Evolutionary conservation across 2,888 invertebrate genomes (phyloP), one percentile per base, ranked within the genome.

Genomic region (Halocaridina rubra): DNA sequence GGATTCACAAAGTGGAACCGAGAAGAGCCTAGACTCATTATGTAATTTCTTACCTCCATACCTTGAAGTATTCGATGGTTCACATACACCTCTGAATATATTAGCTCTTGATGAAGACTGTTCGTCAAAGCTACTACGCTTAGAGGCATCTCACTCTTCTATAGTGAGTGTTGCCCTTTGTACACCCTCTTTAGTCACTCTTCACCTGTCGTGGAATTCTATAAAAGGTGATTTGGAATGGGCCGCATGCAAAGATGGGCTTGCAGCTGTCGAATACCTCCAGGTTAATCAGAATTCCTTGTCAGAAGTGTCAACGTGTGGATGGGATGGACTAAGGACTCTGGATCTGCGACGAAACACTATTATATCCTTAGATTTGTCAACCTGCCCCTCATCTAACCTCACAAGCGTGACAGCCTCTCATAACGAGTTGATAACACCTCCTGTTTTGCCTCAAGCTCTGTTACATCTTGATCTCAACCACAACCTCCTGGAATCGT

Each of bases 41-140:
- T 82, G 77, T 39, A n/a, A 69, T 8, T 7, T 22, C 71, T 59
- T 82, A 1, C 82, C 82, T n/a, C 82, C 82, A 16, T 61, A 77
- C 5, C 61, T 82, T 2, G 22, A 72, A 22, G 46, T 27, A 3
- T 30, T 82, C 30, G 82, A 82, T 24, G 29, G 71, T 3, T 78
- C 71, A 7, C 59, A 71, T 7, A 78, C 82, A 10, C 78, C 46
- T 5, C 19, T 78, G 13, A 72, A n/a, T 3, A 8, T 32, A 2
- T n/a, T 82, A 7, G 4, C 30, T 0, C 22, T 82, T 19, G 61
- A 24, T 10, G 29, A 30, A 8, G 2, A n/a, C 1, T 78, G 82
- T 22, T 77, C 82, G 0, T 4, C 7, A 1, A 30, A 10, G 7
- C 53, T 82, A 2, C 69, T 46, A 5, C 77, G 82, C n/a, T 16